These are phyloP conservation scores for Sebastes dallii DNA, from an alignment of 2,797 vertebrate species.

Conservation along the genomic window DNA sequence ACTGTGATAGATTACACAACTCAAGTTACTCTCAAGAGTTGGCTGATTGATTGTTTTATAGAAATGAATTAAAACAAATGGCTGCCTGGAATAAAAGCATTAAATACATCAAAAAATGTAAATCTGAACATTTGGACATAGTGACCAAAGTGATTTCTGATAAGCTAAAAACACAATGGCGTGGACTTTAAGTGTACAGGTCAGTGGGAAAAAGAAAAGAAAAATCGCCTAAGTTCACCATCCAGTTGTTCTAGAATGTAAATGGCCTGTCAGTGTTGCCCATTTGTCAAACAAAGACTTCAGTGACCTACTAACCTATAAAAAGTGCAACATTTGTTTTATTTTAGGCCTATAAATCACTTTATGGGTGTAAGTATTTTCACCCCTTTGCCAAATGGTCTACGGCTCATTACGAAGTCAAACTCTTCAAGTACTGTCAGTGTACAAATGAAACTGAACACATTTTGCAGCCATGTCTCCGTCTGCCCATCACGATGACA, in stretches of 20 bases:
- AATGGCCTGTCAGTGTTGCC: background rate
- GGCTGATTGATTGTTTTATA: background rate
- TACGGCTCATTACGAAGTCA: background rate
- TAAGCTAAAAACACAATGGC: background rate
- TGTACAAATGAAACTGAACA: slow-evolving; percentile 6
- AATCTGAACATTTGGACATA: background rate
- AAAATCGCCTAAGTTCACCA: background rate
- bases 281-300: slow-evolving; percentile 22
- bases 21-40: background rate
- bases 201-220: background rate
- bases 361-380: background rate
- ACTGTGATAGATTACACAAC: slow-evolving; percentile 1
- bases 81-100: background rate
- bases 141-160: background rate
- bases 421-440: background rate
- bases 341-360: slow-evolving; percentile 10
- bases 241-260: background rate
- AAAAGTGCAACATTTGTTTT: background rate
- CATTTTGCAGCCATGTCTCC: background rate
- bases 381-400: background rate
- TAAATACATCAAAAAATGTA: no score
- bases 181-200: background rate
- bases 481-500: background rate
- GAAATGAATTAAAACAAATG: background rate
- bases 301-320: slow-evolving; percentile 7